A percentile compares a stretch with the other conserved stretches of the same genome.
phyloP scores from a whole-genome alignment of 2,888 invertebrate genomes.

The Maniola hyperantus region DNA sequence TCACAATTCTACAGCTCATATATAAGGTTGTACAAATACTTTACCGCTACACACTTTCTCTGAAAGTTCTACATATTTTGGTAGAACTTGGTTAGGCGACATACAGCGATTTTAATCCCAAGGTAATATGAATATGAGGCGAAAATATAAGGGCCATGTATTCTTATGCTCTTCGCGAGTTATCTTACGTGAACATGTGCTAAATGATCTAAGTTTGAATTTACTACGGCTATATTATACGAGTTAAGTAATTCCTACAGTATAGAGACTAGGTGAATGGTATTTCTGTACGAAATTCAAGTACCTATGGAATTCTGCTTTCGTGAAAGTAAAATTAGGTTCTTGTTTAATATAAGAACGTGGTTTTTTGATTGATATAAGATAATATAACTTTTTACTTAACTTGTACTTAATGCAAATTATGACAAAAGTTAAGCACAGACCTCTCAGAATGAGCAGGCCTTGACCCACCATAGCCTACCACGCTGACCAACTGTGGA shows the following conservation, averaged over 20 bases:
- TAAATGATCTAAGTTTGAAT: conserved; percentile 29
- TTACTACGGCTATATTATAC: conserved; percentile 26
- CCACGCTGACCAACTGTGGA: too few species aligned
- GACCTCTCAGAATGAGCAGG: too few species aligned
- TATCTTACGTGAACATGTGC: conserved; percentile 19
- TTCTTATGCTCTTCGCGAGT: conserved; percentile 27
- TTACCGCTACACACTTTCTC: not conserved
- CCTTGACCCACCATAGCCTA: too few species aligned
- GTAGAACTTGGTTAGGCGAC: conserved; percentile 2
- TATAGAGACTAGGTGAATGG: not conserved
- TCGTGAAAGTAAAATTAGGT: not conserved
- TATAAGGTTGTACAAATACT: not conserved
- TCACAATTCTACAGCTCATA: too few species aligned
- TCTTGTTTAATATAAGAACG: not conserved
- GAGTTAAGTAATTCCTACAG: conserved; percentile 14
- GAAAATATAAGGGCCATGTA: conserved; percentile 30
- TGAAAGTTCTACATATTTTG: conserved; percentile 8
- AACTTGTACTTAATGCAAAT: too few species aligned
- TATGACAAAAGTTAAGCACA: too few species aligned
- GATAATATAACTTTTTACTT: too few species aligned
- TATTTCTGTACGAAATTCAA: conserved; percentile 15
- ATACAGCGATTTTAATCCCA: conserved; percentile 22
- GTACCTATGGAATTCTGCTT: conserved; percentile 14
- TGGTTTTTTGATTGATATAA: too few species aligned
- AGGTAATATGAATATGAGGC: conserved; percentile 26